phyloP scores from a whole-genome alignment of 2,113 vertebrate genomes.

The Halcyon senegalensis region DNA sequence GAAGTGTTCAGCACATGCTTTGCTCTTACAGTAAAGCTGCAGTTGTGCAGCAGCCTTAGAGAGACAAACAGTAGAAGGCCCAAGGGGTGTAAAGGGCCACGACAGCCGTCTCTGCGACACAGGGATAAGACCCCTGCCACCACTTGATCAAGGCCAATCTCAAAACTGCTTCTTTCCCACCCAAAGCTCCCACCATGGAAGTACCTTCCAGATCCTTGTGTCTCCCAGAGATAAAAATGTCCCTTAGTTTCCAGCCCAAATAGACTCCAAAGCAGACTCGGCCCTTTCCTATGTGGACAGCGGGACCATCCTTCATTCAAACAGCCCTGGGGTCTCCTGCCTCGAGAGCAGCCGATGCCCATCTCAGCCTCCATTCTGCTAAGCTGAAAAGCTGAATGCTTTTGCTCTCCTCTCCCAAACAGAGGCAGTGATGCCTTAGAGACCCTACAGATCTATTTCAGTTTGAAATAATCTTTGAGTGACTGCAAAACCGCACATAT shows the following conservation, averaged over 20 bases:
- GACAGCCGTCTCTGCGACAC: fast-evolving
- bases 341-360: background rate
- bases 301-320: background rate
- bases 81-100: background rate
- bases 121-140: background rate
- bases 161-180: background rate
- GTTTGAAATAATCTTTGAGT: background rate
- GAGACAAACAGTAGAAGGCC: background rate
- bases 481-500: background rate
- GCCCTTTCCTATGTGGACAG: background rate
- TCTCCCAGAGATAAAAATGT: background rate
- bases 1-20: background rate
- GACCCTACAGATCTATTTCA: background rate
- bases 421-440: background rate
- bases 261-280: background rate
- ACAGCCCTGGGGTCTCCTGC: background rate
- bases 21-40: background rate
- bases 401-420: background rate
- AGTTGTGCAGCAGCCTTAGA: background rate
- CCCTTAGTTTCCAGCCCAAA: background rate
- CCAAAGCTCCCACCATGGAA: background rate
- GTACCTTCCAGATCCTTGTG: background rate
- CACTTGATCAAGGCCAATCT: fast-evolving
- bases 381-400: background rate
- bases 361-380: background rate